Percentiles rank a stretch among this genome's conserved stretches.
phyloP scores from a whole-genome alignment of 2,113 vertebrate species.

The Tetrao urogallus region DNA sequence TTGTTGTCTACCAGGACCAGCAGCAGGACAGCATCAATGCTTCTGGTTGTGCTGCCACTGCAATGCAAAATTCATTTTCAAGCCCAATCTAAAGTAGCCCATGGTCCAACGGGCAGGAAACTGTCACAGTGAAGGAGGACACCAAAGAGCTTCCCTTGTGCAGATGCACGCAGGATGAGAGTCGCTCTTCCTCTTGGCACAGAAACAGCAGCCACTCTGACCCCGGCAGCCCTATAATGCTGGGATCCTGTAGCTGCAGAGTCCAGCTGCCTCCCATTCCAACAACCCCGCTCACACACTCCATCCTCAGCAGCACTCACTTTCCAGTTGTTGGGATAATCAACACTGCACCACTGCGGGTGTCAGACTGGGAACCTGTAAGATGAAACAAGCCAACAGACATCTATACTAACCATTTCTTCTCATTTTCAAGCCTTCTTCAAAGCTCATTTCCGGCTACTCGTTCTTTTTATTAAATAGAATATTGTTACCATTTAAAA shows the following conservation, averaged over 20 bases:
- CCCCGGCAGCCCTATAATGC: neutral
- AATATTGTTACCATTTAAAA: neutral
- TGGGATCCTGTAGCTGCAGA: neutral
- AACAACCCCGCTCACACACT: neutral
- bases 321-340: neutral
- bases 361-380: fast-evolving
- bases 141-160: neutral
- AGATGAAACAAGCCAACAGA: neutral
- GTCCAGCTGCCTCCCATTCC: neutral
- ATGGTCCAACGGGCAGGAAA: fast-evolving
- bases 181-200: neutral
- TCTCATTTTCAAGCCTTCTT: neutral
- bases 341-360: fast-evolving
- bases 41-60: neutral
- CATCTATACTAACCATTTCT: fast-evolving
- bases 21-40: fast-evolving
- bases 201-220: neutral
- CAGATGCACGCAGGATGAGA: neutral
- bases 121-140: fast-evolving
- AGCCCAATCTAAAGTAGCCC: neutral
- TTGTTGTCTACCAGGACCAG: neutral
- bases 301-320: fast-evolving
- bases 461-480: fast-evolving
- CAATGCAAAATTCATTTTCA: neutral
- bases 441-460: neutral